phyloP scores from a whole-genome alignment of 2,797 vertebrate species.

The Lerista edwardsae region DNA sequence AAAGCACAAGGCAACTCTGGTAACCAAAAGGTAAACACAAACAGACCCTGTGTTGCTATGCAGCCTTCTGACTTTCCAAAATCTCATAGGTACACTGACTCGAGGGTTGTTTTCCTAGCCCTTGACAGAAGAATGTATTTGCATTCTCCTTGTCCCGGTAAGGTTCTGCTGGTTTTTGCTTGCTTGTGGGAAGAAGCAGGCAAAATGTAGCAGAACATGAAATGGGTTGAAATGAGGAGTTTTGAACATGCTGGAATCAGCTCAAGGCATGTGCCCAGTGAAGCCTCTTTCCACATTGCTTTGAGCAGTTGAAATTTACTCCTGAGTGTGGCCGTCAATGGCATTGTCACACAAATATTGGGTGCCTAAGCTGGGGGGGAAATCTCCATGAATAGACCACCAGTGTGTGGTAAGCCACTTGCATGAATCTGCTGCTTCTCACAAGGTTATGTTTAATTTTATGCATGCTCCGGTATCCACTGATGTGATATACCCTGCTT shows the following conservation, averaged over 20 bases:
- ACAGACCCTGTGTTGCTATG: slow-evolving; percentile 37
- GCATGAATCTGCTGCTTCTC: neutral
- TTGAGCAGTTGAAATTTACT: neutral
- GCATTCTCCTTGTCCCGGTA: neutral
- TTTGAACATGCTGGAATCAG: slow-evolving; percentile 34
- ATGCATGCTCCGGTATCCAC: too few relatives aligned
- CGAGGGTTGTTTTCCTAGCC: slow-evolving; percentile 16
- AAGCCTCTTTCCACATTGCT: slow-evolving; percentile 16
- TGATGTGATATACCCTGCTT: too few relatives aligned
- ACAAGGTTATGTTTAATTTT: neutral
- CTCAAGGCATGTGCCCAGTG: neutral
- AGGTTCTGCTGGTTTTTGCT: slow-evolving; percentile 33
- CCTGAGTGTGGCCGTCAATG: too few relatives aligned
- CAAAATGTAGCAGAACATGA: slow-evolving; percentile 31
- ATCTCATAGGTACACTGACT: slow-evolving; percentile 38
- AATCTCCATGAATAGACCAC: neutral
- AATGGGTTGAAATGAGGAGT: slow-evolving; percentile 12
- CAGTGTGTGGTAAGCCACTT: too few relatives aligned
- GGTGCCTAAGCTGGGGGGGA: neutral
- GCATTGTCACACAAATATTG: neutral
- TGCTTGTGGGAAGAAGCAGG: slow-evolving; percentile 32
- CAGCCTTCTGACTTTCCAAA: slow-evolving; percentile 51
- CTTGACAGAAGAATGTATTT: slow-evolving; percentile 26
- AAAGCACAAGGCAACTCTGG: slow-evolving; percentile 46
- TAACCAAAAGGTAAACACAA: slow-evolving; percentile 50